phyloP scores from a whole-genome alignment of 2,888 invertebrate species.

The Saturnia pavonia region DNA sequence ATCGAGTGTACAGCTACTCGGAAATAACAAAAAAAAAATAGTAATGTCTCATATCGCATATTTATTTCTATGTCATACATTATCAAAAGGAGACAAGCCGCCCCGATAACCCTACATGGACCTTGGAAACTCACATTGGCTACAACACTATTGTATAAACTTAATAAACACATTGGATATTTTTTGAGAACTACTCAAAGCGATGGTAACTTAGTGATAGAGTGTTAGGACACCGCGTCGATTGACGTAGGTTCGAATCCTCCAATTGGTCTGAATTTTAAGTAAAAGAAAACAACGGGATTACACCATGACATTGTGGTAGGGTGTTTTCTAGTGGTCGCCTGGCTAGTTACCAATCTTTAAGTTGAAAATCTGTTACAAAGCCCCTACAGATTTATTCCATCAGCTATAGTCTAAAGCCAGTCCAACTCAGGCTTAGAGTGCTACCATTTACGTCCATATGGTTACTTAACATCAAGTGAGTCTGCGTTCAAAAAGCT shows the following conservation, averaged over 20 bases:
- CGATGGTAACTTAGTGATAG: background rate
- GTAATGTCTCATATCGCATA: background rate
- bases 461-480: background rate
- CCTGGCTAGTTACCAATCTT: background rate
- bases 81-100: too few species aligned
- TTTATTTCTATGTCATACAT: too few species aligned
- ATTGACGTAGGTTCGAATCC: background rate
- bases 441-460: background rate
- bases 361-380: background rate
- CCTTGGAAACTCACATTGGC: too few species aligned
- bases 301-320: background rate
- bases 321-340: background rate
- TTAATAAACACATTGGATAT: background rate
- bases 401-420: background rate
- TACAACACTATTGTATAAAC: too few species aligned
- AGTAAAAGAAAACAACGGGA: background rate
- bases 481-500: background rate
- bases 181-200: background rate
- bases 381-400: background rate
- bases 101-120: too few species aligned
- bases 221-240: background rate
- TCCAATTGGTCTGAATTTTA: background rate
- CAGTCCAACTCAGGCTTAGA: background rate
- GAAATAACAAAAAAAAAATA: background rate
- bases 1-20: background rate